Evolutionary conservation across 1,140 invertebrate species (phyloP).

Genomic region (Pachypsylla venusta): DNA sequence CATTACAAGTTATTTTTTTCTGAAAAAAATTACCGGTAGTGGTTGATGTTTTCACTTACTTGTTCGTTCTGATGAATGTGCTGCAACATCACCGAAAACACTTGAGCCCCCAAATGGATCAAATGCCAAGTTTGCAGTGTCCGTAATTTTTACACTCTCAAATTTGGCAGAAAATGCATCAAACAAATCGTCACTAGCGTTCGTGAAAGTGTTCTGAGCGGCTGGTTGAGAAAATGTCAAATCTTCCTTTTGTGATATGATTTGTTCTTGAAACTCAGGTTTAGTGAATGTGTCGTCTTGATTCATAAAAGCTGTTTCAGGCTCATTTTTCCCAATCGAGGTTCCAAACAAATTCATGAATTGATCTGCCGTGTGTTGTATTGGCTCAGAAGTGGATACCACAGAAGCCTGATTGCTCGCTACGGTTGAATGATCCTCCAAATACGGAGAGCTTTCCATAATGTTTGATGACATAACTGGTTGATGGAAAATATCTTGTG

Average conservation of each 20-base stretch:
- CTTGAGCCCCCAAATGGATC: conserved; percentile 35
- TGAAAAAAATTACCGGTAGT: no score
- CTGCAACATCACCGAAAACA: conserved; percentile 5
- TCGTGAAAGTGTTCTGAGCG: neutral
- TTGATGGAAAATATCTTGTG: conserved; percentile 11
- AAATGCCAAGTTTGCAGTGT: conserved; percentile 34
- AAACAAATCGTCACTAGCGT: conserved; percentile 44
- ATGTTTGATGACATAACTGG: conserved; percentile 16
- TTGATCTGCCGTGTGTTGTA: conserved; percentile 26
- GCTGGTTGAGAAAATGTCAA: neutral
- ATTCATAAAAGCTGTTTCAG: conserved; percentile 1
- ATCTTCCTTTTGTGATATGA: neutral
- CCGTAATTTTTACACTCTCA: conserved; percentile 40
- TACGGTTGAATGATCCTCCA: conserved; percentile 1
- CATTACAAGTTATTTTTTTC: no score
- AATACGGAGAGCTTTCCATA: neutral
- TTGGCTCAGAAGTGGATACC: neutral
- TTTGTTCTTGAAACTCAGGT: neutral
- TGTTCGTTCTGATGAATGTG: neutral
- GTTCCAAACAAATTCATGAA: conserved; percentile 35
- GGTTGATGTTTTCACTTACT: no score
- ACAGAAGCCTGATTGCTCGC: neutral
- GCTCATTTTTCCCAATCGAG: conserved; percentile 8
- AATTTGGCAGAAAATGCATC: conserved; percentile 79
- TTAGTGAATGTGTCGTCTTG: neutral